Percentiles rank a stretch among this genome's conserved stretches.
Evolutionary conservation across 2,888 invertebrate species (phyloP).

Genomic region (Euspilapteryx auroguttella): DNA sequence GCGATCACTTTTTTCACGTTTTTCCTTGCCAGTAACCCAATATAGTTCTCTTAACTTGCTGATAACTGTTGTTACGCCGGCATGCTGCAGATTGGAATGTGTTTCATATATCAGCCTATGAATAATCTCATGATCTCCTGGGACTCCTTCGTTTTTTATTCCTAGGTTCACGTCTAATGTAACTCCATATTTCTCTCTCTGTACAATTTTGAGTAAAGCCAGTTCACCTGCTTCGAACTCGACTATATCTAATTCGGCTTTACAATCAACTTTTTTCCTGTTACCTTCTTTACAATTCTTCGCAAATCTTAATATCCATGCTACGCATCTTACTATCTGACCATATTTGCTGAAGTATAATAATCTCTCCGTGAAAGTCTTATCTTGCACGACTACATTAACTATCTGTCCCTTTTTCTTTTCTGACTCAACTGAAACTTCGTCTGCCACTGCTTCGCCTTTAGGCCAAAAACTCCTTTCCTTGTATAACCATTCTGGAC

Average conservation of each 20-base stretch:
- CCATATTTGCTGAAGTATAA: neutral
- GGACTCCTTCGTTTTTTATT: neutral
- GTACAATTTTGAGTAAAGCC: neutral
- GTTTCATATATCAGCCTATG: neutral
- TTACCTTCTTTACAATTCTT: neutral
- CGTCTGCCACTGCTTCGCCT: neutral
- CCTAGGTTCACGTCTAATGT: neutral
- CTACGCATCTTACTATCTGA: neutral
- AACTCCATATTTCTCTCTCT: neutral
- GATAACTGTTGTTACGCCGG: neutral
- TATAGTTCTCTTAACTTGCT: constrained; percentile 1
- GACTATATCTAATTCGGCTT: neutral
- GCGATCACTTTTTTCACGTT: constrained; percentile 1
- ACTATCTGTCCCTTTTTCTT: neutral
- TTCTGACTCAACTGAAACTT: neutral
- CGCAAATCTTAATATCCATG: neutral
- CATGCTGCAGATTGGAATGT: constrained; percentile 1
- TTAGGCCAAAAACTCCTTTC: neutral
- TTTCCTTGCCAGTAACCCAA: constrained; percentile 5
- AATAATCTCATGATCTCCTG: constrained; percentile 1
- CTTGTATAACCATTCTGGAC: neutral
- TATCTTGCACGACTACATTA: neutral
- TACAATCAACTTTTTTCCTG: neutral
- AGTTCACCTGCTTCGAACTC: neutral
- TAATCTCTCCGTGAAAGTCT: neutral